These are phyloP conservation scores for Platichthys flesus DNA, from an alignment of 2,113 vertebrate genomes.

Conservation along the genomic window DNA sequence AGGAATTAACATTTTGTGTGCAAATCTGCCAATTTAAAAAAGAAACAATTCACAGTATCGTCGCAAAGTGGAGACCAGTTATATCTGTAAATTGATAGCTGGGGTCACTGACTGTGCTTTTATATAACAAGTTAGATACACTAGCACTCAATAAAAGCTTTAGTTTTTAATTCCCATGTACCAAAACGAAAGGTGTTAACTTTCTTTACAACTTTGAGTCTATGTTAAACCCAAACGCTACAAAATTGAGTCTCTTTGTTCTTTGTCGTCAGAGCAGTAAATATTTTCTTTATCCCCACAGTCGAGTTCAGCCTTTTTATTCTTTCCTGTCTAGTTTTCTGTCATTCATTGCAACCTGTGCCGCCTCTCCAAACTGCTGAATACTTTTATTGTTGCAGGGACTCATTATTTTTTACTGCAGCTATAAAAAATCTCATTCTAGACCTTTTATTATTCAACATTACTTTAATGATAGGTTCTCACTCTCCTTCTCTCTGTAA, in stretches of 20 bases:
- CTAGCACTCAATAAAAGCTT: background rate
- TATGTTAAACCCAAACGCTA: conserved; percentile 6
- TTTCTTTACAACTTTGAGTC: conserved; percentile 8
- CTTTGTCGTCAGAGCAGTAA: conserved; percentile 17
- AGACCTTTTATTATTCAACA: conserved; percentile 32
- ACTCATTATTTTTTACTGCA: conserved; percentile 48
- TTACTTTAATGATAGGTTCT: conserved; percentile 41
- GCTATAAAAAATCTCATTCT: conserved; percentile 31
- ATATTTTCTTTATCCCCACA: conserved; percentile 12
- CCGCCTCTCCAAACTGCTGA: conserved; percentile 3
- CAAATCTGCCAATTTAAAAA: too few species aligned
- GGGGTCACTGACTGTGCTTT: too few species aligned
- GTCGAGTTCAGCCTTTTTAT: conserved; percentile 9
- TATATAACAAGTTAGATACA: background rate
- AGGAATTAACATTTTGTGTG: too few species aligned
- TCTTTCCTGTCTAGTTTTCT: conserved; percentile 22
- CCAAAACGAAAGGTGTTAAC: conserved; percentile 3
- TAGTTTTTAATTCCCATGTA: conserved; percentile 13
- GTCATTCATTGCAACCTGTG: conserved; percentile 14
- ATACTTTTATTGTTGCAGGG: conserved; percentile 28
- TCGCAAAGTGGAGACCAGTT: too few species aligned
- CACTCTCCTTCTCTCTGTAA: conserved; percentile 12
- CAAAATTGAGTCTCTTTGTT: conserved; percentile 13
- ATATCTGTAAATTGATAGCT: too few species aligned
- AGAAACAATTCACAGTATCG: too few species aligned